These are phyloP conservation scores for Sphaeramia orbicularis DNA, from an alignment of 2,797 vertebrate species.

Conservation along the genomic window DNA sequence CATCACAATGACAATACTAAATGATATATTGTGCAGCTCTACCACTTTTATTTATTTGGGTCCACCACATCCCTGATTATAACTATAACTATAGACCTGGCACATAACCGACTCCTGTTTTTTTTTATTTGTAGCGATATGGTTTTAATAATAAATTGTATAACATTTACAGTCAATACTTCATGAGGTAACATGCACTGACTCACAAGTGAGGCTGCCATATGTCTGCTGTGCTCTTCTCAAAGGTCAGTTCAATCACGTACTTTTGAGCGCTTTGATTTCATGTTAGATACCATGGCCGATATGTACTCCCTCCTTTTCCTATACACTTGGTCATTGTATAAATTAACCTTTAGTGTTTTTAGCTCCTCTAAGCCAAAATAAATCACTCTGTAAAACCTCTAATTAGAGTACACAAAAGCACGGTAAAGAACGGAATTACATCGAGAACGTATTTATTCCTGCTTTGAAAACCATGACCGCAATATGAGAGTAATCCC, in stretches of 20 bases:
- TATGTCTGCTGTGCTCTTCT: slow-evolving; percentile 33
- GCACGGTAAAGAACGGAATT: slow-evolving; percentile 57
- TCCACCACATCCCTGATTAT: no score
- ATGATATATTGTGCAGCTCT: no score
- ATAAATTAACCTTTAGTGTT: slow-evolving; percentile 77
- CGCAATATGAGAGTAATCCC: slow-evolving; percentile 1
- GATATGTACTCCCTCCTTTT: slow-evolving; percentile 38
- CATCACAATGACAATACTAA: no score
- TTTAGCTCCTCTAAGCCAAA: slow-evolving; percentile 66
- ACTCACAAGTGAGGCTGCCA: slow-evolving; percentile 26
- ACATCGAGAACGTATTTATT: slow-evolving; percentile 35
- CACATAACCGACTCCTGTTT: no score
- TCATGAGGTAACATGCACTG: slow-evolving; percentile 43
- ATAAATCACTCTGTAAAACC: slow-evolving; percentile 69
- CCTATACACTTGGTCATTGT: slow-evolving; percentile 63
- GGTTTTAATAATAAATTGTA: slow-evolving; percentile 6
- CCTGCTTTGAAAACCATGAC: slow-evolving; percentile 12
- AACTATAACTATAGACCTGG: no score
- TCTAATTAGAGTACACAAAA: slow-evolving; percentile 72
- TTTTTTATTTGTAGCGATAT: no score
- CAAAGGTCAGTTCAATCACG: slow-evolving; percentile 76
- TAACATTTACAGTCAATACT: slow-evolving; percentile 5
- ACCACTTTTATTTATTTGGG: no score
- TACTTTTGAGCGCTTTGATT: slow-evolving; percentile 63
- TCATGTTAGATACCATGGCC: slow-evolving; percentile 54